Evolutionary conservation across 2,888 invertebrate species (phyloP).

Genomic region (Acleris emargana): DNA sequence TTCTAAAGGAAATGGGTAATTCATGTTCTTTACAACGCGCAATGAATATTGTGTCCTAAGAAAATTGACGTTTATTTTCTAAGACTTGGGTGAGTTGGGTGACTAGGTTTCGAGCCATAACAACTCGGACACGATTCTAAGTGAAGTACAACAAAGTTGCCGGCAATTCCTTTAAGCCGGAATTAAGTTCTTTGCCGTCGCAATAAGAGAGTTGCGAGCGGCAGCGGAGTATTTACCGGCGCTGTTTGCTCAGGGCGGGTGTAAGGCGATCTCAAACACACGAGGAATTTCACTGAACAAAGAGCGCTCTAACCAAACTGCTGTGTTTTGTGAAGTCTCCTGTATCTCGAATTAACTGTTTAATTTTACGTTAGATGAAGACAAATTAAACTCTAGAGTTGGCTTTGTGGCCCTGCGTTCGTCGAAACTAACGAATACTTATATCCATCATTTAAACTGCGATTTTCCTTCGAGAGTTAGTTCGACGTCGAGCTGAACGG

Average conservation of each 20-base stretch:
- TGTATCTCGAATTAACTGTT: not conserved
- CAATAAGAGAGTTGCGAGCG: constrained; percentile 37
- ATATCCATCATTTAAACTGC: too few species aligned
- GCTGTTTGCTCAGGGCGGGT: constrained; percentile 57
- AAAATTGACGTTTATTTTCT: too few species aligned
- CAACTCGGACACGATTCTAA: constrained; percentile 66
- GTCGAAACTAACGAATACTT: too few species aligned
- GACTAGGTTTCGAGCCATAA: constrained; percentile 54
- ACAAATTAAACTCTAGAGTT: too few species aligned
- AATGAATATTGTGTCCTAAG: not conserved
- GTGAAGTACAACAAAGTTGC: constrained; percentile 53
- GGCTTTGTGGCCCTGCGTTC: too few species aligned
- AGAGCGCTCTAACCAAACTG: constrained; percentile 42
- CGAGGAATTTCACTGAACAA: constrained; percentile 52
- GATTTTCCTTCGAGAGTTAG: too few species aligned
- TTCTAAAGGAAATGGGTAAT: not conserved
- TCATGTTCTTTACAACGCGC: not conserved
- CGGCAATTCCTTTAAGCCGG: constrained; percentile 26
- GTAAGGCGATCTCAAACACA: constrained; percentile 49
- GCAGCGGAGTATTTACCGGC: constrained; percentile 53
- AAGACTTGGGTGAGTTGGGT: too few species aligned
- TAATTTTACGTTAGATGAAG: too few species aligned
- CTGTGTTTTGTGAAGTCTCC: constrained; percentile 3
- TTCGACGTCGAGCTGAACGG: too few species aligned
- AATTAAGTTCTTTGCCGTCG: constrained; percentile 40